Evolutionary conservation across 2,113 vertebrate species (phyloP), one percentile per base, ranked within the genome.

Genomic region (Sporophila hypoxantha): DNA sequence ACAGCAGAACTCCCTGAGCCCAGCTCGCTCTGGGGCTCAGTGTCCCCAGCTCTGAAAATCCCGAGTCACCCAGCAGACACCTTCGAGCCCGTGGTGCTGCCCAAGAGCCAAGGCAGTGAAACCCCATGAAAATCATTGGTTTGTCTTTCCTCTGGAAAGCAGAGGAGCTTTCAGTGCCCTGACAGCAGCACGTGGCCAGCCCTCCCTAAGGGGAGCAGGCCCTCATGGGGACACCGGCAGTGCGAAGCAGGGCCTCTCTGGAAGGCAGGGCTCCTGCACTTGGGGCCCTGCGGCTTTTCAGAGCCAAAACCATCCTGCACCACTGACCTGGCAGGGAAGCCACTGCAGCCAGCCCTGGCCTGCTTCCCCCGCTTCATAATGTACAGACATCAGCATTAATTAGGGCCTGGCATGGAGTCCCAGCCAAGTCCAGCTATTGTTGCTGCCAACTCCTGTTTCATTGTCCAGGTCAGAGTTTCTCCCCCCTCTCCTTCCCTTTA

Each of bases 401-500:
- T 93, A 89, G 80, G 74, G 37, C 80, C 85, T 73, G 65, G 76
- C 2, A 0, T 8, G 46, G 22, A 65, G 57, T 8, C 52, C 22
- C 70, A 61, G 69, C 91, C 86, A 85, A 92, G 79, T 46, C 59
- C 79, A 82, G 85, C 86, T 82, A 81, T 56, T 88, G 71, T 79
- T 83, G 82, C 90, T 93, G 92, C 90, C 94, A 95, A 90, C 52
- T 86, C 86, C 75, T 55, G 36, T 66, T 91, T 49, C 90, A 90
- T 88, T 91, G 90, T 77, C 93, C 87, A 60, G 90, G 39, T 83
- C 34, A 4, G n/a, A 52, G 30, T 60, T 90, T 85, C 85, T 76
- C 76, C 76, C 83, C 56, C 61, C 19, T 60, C 64, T 44, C 75
- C 32, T 69, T 41, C 83, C 69, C 55, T 94, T 93, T 83, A 86